phyloP scores from a whole-genome alignment of 2,113 vertebrate species.

The Carassius carassius region DNA sequence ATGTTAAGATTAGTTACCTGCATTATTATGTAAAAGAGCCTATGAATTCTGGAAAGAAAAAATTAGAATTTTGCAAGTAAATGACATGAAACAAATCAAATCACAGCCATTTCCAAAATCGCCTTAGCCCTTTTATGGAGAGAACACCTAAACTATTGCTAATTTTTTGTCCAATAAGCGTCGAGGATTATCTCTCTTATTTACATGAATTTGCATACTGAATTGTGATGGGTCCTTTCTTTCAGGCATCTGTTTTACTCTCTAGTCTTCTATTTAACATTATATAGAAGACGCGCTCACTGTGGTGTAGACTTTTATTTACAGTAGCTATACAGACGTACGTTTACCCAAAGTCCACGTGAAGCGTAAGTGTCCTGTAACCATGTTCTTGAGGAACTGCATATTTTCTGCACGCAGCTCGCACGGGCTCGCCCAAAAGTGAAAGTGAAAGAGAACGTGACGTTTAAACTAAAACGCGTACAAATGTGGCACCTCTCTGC shows the following conservation, averaged over 20 bases:
- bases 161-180: not conserved
- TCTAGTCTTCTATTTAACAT: not conserved
- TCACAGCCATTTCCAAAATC: too few relatives aligned
- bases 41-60: too few relatives aligned
- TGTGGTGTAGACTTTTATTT: not conserved
- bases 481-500: not conserved
- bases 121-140: too few relatives aligned
- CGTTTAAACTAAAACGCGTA: not conserved
- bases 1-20: too few relatives aligned
- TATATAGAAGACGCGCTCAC: not conserved
- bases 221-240: not conserved
- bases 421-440: not conserved
- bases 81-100: too few relatives aligned
- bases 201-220: not conserved
- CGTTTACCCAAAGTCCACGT: not conserved
- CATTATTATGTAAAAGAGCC: too few relatives aligned
- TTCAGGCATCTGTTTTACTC: not conserved
- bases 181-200: not conserved
- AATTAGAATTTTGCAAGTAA: too few relatives aligned
- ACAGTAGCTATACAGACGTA: not conserved
- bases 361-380: not conserved
- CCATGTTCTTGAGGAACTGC: not conserved
- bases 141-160: not conserved
- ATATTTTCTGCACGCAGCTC: not conserved
- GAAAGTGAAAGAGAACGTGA: constrained; percentile 24